Conservation (phyloP, 1,140 invertebrate species). For the Arctopsyche grandis region DNA sequence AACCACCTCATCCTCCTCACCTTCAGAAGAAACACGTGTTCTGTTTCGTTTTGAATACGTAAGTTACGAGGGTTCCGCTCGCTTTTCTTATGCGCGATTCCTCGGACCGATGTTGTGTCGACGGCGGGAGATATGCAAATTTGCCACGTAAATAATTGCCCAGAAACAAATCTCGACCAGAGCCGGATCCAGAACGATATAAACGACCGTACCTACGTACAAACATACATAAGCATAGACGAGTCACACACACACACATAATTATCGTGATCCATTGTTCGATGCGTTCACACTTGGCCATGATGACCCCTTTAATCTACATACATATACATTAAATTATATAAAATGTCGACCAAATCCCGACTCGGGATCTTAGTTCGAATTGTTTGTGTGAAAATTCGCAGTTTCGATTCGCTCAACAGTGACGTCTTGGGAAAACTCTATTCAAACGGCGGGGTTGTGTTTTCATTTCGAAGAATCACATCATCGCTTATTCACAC, state of each 20-base stretch:
- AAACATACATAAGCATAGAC: neutral
- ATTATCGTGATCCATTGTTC: neutral
- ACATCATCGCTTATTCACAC: neutral
- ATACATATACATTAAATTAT: too few species aligned
- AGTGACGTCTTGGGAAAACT: neutral
- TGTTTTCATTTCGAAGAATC: conserved; percentile 14
- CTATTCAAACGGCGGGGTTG: neutral
- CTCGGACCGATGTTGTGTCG: neutral
- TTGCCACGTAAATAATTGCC: conserved; percentile 1
- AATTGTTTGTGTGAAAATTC: neutral
- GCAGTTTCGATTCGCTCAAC: neutral
- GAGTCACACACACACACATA: too few species aligned
- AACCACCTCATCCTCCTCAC: neutral
- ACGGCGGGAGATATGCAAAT: conserved; percentile 8
- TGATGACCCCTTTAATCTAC: too few species aligned
- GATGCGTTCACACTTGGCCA: too few species aligned
- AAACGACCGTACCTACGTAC: too few species aligned
- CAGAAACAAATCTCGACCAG: neutral
- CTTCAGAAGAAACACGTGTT: neutral
- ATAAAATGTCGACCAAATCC: too few species aligned
- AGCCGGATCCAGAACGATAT: too few species aligned
- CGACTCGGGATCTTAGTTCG: too few species aligned
- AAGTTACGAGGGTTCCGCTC: conserved; percentile 6
- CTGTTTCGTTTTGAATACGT: conserved; percentile 15
- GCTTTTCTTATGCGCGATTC: neutral